These are phyloP conservation scores for Aphelinus certus DNA, from an alignment of 1,140 invertebrate species.

Conservation along the genomic window DNA sequence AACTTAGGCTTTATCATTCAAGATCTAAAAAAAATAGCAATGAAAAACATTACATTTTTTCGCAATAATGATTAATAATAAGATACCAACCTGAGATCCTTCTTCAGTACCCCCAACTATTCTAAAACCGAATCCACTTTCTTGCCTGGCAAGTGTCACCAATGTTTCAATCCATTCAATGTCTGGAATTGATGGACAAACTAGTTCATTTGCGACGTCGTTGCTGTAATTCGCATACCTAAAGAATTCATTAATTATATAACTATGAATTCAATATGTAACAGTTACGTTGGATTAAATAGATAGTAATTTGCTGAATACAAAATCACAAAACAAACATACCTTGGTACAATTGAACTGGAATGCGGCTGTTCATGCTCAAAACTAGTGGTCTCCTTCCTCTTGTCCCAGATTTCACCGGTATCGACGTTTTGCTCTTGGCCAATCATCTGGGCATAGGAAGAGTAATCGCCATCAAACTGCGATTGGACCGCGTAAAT, in stretches of 20 bases:
- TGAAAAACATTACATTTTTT: neutral
- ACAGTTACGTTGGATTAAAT: neutral
- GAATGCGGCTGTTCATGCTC: slow-evolving; percentile 73
- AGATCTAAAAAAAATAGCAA: too few species aligned
- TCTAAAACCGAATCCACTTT: slow-evolving; percentile 94
- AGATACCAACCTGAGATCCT: slow-evolving; percentile 83
- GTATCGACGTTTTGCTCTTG: slow-evolving; percentile 65
- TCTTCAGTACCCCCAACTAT: slow-evolving; percentile 99
- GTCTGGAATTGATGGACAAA: slow-evolving; percentile 61
- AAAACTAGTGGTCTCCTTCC: slow-evolving; percentile 76
- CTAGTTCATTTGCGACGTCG: slow-evolving; percentile 59
- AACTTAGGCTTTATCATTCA: too few species aligned
- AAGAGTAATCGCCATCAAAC: slow-evolving; percentile 57
- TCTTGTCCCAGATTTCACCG: slow-evolving; percentile 65
- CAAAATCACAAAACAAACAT: slow-evolving; percentile 23
- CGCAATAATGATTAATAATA: neutral
- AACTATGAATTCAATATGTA: neutral
- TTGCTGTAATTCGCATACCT: slow-evolving; percentile 60
- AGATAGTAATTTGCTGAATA: neutral
- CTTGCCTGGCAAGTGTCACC: slow-evolving; percentile 82
- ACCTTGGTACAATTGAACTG: slow-evolving; percentile 64
- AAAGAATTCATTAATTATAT: slow-evolving; percentile 7
- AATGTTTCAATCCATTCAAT: slow-evolving; percentile 79
- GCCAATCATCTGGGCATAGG: slow-evolving; percentile 55
- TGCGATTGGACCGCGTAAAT: slow-evolving; percentile 58